A percentile compares a stretch with the other conserved stretches of the same genome.
These are phyloP conservation scores for Chelonus formosanus DNA, from an alignment of 2,888 invertebrate genomes.

Conservation along the genomic window DNA sequence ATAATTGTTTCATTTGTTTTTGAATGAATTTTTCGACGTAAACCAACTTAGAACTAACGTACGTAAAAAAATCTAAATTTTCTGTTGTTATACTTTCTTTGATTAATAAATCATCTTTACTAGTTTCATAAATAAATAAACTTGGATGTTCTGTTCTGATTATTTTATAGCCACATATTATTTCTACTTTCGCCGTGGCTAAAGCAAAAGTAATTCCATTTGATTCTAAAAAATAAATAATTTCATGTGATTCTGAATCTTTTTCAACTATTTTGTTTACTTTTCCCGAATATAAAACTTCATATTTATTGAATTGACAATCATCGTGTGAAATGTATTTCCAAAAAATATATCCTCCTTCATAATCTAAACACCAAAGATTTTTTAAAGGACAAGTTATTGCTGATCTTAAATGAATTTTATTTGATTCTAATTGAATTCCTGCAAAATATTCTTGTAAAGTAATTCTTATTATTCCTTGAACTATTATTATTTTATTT, in stretches of 20 bases:
- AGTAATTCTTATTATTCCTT: neutral
- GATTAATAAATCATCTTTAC: constrained; percentile 6
- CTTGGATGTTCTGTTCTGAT: constrained; percentile 39
- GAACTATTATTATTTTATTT: no score
- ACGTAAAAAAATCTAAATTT: constrained; percentile 34
- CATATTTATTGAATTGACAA: neutral
- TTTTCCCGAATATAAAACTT: constrained; percentile 32
- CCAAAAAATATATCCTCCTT: constrained; percentile 25
- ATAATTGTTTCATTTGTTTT: constrained; percentile 30
- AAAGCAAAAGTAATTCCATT: constrained; percentile 35
- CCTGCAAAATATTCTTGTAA: neutral
- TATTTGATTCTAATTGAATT: neutral
- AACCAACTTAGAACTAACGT: constrained; percentile 42
- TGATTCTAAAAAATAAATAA: constrained; percentile 17
- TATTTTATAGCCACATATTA: constrained; percentile 33
- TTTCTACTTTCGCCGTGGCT: constrained; percentile 1
- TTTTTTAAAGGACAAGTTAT: neutral
- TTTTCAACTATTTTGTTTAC: constrained; percentile 24
- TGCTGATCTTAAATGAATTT: constrained; percentile 4
- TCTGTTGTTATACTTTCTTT: neutral
- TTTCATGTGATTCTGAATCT: neutral
- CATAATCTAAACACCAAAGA: constrained; percentile 9
- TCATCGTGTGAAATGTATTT: neutral
- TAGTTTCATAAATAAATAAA: constrained; percentile 30
- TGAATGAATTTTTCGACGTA: constrained; percentile 43